Percentiles rank a stretch among this genome's conserved stretches.
These are phyloP conservation scores for Xenus cinereus DNA, from an alignment of 2,113 vertebrate species.

Conservation along the genomic window DNA sequence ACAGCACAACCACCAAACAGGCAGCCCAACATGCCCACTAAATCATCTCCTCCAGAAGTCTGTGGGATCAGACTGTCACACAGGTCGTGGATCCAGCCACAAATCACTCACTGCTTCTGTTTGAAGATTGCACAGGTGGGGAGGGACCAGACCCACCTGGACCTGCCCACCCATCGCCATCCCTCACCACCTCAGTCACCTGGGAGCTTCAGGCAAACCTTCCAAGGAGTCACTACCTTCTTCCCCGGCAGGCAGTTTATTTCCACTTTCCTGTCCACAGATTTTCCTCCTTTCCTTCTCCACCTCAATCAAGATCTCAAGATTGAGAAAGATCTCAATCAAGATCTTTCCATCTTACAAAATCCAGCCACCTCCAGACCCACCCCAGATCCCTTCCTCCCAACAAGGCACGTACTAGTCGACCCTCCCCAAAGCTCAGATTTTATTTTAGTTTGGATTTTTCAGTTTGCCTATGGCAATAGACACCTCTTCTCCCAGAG, in stretches of 20 bases:
- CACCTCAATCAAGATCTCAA: no score
- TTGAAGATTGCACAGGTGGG: neutral
- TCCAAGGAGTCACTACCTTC: neutral
- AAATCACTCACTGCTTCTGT: neutral
- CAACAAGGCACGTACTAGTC: neutral
- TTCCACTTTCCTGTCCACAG: neutral
- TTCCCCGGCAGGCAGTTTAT: neutral
- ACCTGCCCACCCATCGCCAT: neutral
- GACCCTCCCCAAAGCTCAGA: neutral
- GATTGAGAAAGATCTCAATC: no score
- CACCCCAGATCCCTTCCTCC: neutral
- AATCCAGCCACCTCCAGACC: neutral
- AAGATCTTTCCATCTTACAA: rapidly evolving
- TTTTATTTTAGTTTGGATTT: neutral
- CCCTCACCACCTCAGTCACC: neutral
- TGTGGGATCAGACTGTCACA: neutral
- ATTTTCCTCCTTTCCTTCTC: neutral
- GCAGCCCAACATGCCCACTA: neutral
- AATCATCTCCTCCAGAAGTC: neutral
- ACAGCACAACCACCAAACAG: neutral
- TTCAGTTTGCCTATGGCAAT: neutral
- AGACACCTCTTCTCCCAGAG: neutral
- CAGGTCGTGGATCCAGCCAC: neutral
- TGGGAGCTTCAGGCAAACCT: neutral
- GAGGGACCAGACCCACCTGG: neutral